These are phyloP conservation scores for Limonius californicus DNA, from an alignment of 1,140 invertebrate species.

Conservation along the genomic window DNA sequence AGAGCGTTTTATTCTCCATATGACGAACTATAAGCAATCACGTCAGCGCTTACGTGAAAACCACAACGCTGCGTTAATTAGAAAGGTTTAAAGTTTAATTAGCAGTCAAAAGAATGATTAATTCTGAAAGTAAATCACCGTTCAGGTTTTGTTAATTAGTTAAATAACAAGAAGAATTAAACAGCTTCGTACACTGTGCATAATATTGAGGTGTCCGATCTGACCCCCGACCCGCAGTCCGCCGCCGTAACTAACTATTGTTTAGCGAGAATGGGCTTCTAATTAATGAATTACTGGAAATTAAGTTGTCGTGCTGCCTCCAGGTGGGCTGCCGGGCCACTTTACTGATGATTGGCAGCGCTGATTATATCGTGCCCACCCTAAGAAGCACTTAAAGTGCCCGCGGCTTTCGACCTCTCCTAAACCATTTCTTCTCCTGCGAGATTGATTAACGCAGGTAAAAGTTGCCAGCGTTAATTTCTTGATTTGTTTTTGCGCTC, in stretches of 20 bases:
- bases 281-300: constrained; percentile 12
- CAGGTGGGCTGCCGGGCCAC: constrained; percentile 8
- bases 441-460: background rate
- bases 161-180: background rate
- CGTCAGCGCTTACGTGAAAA: background rate
- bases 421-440: background rate
- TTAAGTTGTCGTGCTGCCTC: constrained; percentile 5
- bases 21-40: background rate
- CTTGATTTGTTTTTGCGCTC: background rate
- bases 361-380: constrained; percentile 8
- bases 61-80: background rate
- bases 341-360: constrained; percentile 6
- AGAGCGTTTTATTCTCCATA: no score
- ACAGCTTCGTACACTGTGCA: background rate
- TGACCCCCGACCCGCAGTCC: background rate
- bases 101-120: constrained; percentile 14
- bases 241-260: constrained; percentile 8
- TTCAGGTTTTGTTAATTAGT: constrained; percentile 13
- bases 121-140: constrained; percentile 3
- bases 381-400: constrained; percentile 9
- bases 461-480: background rate
- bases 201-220: background rate
- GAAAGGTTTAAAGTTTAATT: constrained; percentile 14
- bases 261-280: constrained; percentile 8
- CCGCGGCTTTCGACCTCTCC: background rate